A percentile compares a stretch with the other conserved stretches of the same genome.
phyloP scores from a whole-genome alignment of 1,140 invertebrate species.

The Octopus bimaculoides region DNA sequence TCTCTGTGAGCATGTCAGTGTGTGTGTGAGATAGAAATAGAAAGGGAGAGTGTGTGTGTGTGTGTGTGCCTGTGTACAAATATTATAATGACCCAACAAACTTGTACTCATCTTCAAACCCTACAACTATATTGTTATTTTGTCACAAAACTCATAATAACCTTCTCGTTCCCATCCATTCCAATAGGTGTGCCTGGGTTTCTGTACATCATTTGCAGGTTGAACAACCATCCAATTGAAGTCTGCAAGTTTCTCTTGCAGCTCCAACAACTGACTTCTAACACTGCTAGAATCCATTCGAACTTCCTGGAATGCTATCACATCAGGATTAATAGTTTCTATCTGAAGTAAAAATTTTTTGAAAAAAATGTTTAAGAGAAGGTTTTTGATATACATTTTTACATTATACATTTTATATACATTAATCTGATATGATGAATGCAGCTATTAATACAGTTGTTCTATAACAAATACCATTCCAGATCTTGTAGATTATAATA shows the following conservation, averaged over 20 bases:
- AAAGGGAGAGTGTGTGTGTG: no score
- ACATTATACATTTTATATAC: no score
- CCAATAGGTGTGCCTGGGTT: slow-evolving; percentile 23
- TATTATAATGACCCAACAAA: background rate
- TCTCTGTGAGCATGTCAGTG: no score
- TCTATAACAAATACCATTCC: no score
- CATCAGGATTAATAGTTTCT: slow-evolving; percentile 29
- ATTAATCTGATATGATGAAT: no score
- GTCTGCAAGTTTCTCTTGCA: slow-evolving; percentile 35
- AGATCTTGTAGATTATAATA: no score
- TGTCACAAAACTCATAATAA: slow-evolving; percentile 18
- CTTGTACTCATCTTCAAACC: background rate
- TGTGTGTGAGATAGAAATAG: no score
- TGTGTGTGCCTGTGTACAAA: background rate
- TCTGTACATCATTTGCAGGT: slow-evolving; percentile 30
- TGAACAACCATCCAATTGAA: slow-evolving; percentile 35
- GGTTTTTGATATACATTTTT: no score
- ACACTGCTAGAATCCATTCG: slow-evolving; percentile 24
- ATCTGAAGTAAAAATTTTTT: slow-evolving; percentile 29
- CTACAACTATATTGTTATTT: background rate
- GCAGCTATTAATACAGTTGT: no score
- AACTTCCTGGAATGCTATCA: slow-evolving; percentile 44
- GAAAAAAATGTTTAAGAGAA: no score
- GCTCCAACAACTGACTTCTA: slow-evolving; percentile 34
- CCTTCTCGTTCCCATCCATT: slow-evolving; percentile 37